These are phyloP conservation scores for Onychostruthus taczanowskii DNA, from an alignment of 2,113 vertebrate genomes.

Conservation along the genomic window DNA sequence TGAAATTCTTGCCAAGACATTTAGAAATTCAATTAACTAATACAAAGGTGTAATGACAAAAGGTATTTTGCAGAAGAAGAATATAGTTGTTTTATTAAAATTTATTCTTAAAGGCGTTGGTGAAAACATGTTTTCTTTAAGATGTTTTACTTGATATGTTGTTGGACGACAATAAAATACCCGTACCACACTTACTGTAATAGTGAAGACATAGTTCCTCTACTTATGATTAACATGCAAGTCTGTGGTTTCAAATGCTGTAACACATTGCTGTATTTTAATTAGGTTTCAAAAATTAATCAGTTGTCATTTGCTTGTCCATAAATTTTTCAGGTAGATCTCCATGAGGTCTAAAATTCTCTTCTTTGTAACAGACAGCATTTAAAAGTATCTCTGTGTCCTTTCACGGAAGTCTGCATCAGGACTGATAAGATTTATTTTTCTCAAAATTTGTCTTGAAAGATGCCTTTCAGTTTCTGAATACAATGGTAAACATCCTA, in stretches of 20 bases:
- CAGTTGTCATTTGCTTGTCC: background rate
- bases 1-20: slow-evolving; percentile 44
- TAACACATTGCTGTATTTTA: background rate
- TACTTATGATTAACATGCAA: background rate
- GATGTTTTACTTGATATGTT: background rate
- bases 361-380: background rate
- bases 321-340: background rate
- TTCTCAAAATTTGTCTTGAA: background rate
- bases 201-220: slow-evolving; percentile 9
- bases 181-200: background rate
- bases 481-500: background rate
- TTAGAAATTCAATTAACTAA: slow-evolving; percentile 38
- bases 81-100: slow-evolving; percentile 29
- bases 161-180: background rate
- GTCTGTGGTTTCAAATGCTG: slow-evolving; percentile 1
- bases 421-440: background rate
- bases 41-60: slow-evolving; percentile 1
- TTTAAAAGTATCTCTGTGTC: background rate
- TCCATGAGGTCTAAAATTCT: background rate
- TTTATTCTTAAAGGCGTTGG: background rate
- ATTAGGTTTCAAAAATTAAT: background rate
- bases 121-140: background rate
- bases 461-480: background rate
- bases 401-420: background rate
- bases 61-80: slow-evolving; percentile 30